Evolutionary conservation across 1,140 invertebrate genomes (phyloP), one percentile per base, ranked within the genome.

Genomic region (Schmidtea mediterranea): DNA sequence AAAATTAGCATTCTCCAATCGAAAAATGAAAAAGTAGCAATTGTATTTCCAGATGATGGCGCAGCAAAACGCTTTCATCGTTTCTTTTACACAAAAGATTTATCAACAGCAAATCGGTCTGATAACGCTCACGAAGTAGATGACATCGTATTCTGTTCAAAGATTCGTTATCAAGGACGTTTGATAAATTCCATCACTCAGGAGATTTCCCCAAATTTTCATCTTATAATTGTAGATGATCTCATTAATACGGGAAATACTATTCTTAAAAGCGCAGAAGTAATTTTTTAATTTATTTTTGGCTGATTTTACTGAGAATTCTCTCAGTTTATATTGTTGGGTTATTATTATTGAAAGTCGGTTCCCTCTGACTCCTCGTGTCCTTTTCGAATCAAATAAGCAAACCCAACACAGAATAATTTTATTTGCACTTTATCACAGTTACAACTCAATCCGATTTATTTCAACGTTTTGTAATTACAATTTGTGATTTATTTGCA

Each of bases 1-100:
- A 36, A 65, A 13, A 36, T 54, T 13, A 24, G 21, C 2, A 38
- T 59, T 12, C 46, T 48, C 12, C 52, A 58, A 23, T 43, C 15
- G 6, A 40, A 51, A 21, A 48, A 56, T 0, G 57, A 60, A 16
- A 37, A 50, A 22, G 46, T 63, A 19, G 53, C 55, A 1, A 55
- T 59, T 46, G 62, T 60, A 8, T 66, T 66, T 52, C 64, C 64
- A 12, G 64, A 66, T 55, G 64, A 66, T 51, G 64, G 64, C 18
- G 64, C 64, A 0, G 58, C 55, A 53, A 66, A 66, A 50, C 51
- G 64, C 36, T 66, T 65, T 51, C 55, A 59, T 43, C 49, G 45
- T 15, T 55, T 59, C 46, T 64, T 66, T 48, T 51, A 32, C 10
- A 32, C 26, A 3, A 32, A 32, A 32, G 26, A 32, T 32, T 32